phyloP scores from a whole-genome alignment of 2,888 invertebrate species.

The Ametastegia equiseti region DNA sequence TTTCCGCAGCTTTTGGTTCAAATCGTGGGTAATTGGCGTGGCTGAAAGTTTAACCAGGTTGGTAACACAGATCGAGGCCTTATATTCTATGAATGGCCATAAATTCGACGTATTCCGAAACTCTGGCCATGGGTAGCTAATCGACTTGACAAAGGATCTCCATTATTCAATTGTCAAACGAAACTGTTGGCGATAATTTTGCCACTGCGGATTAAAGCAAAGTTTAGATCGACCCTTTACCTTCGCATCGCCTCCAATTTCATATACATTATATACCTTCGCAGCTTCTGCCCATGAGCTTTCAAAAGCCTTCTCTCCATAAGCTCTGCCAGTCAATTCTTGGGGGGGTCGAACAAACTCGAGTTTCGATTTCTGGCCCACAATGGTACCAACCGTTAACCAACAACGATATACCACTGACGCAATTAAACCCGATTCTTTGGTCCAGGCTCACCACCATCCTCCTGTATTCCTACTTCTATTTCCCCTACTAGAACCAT shows the following conservation, averaged over 20 bases:
- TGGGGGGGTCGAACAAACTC: slow-evolving; percentile 3
- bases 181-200: slow-evolving; percentile 41
- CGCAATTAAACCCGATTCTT: slow-evolving; percentile 28
- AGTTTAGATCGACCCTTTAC: slow-evolving; percentile 30
- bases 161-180: slow-evolving; percentile 46
- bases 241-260: too few relatives aligned
- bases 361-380: slow-evolving; percentile 15
- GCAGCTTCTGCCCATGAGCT: not conserved
- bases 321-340: slow-evolving; percentile 15
- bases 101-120: slow-evolving; percentile 28
- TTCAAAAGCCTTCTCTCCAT: not conserved
- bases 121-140: not conserved
- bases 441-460: not conserved
- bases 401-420: not conserved
- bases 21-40: slow-evolving; percentile 21
- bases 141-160: slow-evolving; percentile 40
- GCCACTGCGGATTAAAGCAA: slow-evolving; percentile 27
- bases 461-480: not conserved
- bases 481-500: not conserved
- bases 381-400: slow-evolving; percentile 18
- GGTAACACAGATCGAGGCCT: not conserved
- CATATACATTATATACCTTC: too few relatives aligned
- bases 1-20: too few relatives aligned
- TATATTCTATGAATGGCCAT: slow-evolving; percentile 17
- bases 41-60: slow-evolving; percentile 4